Base-by-base conservation (phyloP, 2,797 vertebrate species). In the Ibycter americanus region DNA sequence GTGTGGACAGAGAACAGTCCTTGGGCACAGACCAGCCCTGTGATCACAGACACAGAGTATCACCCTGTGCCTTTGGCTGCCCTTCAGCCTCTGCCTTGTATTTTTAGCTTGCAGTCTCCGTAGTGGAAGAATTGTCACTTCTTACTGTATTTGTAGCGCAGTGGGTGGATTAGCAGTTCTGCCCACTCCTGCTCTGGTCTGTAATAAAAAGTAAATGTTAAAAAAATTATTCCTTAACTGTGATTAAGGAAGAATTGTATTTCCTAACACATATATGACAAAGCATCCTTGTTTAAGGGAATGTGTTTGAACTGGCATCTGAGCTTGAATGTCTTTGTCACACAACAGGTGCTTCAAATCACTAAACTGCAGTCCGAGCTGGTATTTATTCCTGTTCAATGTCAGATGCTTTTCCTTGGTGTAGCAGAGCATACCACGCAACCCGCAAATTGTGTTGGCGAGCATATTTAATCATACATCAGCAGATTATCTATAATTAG, bases 51-150 rank as follows among this genome's bases (percentile, higher is more conserved):
- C 55, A 59, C 4, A 4, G 72, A 56, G 36, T 78, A 81, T 55
- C 58, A 55, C 32, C 54, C 66, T n/a, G 44, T 93, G 77, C 66
- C 52, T 96, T 91, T 96, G 95, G 83, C 92, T 93, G 93, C 77
- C 83, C 81, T 96, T 95, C 78, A 87, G 56, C 52, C 40, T 84
- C 77, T 95, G 73, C 55, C 73, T 79, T 51, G 26, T 94, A 94
- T 95, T 95, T 96, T 94, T 96, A 96, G 88, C 73, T 94, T 92
- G 40, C 76, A 81, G 59, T 15, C 27, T 90, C 55, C 52, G 78
- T 44, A 74, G 27, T 10, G 27, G 29, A 65, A 92, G 42, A 93
- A 78, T 83, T 88, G 38, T 80, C 27, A 83, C 83, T 80, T 87
- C 76, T 83, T 82, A 56, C 29, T 83, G 19, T 58, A 83, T 76